These are phyloP conservation scores for Microcebus jonahi DNA, from an alignment of 2,113 vertebrate genomes.

Conservation along the genomic window DNA sequence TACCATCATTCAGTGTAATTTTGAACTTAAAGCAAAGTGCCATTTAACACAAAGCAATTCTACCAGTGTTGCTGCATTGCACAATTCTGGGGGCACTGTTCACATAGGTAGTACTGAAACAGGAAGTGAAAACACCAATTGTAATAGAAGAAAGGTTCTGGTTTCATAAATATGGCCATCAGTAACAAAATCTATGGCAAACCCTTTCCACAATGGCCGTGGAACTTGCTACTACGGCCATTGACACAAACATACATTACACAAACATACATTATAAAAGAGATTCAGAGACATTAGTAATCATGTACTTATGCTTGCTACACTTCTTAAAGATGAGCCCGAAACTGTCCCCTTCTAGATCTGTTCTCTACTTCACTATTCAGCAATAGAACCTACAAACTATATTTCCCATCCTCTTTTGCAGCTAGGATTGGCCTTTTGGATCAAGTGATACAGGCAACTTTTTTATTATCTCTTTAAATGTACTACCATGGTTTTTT, in stretches of 20 bases:
- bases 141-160: not conserved
- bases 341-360: not conserved
- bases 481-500: not conserved
- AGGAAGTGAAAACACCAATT: not conserved
- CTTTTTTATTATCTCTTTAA: not conserved
- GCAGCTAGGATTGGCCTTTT: not conserved
- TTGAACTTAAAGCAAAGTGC: not conserved
- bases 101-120: not conserved
- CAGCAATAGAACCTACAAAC: not conserved
- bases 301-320: not conserved
- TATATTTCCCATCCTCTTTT: not conserved
- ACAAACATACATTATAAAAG: not conserved
- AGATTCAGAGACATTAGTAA: not conserved
- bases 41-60: not conserved
- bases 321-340: accelerated
- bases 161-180: not conserved
- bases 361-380: not conserved
- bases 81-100: not conserved
- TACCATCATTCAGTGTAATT: not conserved
- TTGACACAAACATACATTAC: not conserved
- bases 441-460: not conserved
- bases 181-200: not conserved
- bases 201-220: not conserved
- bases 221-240: not conserved
- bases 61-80: not conserved